Conservation (phyloP, 2,113 vertebrate species). For the Nothocercus julius region DNA sequence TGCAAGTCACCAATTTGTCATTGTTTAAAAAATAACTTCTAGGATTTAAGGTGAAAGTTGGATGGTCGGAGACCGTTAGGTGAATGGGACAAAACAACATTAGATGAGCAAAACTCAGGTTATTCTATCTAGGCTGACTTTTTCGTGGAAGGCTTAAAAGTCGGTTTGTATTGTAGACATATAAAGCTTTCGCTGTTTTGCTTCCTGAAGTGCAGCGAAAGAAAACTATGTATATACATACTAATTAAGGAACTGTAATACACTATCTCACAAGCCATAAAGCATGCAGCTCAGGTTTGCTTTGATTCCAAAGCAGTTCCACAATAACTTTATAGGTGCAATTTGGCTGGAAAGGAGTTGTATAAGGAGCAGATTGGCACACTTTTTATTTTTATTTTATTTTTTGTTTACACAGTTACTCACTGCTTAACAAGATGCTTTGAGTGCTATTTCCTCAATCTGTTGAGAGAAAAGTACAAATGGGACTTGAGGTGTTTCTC, state of each 20-base stretch:
- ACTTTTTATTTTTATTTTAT: background rate
- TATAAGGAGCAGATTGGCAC: slow-evolving; percentile 61
- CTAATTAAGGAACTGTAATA: slow-evolving; percentile 26
- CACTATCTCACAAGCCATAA: background rate
- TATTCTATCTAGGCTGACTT: background rate
- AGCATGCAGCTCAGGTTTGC: slow-evolving; percentile 32
- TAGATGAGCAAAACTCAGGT: background rate
- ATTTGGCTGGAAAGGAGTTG: slow-evolving; percentile 48
- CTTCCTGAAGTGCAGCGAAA: background rate
- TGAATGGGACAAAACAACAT: background rate
- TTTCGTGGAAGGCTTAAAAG: background rate
- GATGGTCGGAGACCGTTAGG: background rate
- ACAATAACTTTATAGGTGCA: slow-evolving; percentile 38
- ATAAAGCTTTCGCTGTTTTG: slow-evolving; percentile 27
- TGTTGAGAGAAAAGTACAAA: slow-evolving; percentile 3
- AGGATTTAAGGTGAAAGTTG: background rate
- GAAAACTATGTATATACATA: background rate
- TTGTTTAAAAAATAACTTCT: background rate
- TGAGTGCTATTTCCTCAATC: background rate
- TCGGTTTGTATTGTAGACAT: background rate
- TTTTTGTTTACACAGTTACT: background rate
- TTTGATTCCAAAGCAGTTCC: slow-evolving; percentile 30
- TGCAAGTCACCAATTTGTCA: background rate
- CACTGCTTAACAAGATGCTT: slow-evolving; percentile 55
- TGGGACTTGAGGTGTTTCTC: background rate